phyloP scores from a whole-genome alignment of 1,140 invertebrate genomes.

The Mylabris phalerata region DNA sequence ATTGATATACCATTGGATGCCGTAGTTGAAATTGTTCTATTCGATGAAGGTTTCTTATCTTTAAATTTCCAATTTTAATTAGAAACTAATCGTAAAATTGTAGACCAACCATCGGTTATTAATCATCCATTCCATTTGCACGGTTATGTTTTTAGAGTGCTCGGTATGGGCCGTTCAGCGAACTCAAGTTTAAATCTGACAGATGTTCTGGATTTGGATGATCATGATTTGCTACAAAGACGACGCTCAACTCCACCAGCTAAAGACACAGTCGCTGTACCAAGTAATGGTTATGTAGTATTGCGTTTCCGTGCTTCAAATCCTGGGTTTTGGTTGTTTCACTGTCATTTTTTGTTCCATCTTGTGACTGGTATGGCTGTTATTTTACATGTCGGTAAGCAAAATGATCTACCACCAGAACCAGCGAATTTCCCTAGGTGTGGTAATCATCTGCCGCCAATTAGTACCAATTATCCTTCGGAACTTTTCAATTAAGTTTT shows the following conservation, averaged over 20 bases:
- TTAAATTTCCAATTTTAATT: neutral
- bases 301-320: slow-evolving; percentile 83
- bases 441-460: slow-evolving; percentile 73
- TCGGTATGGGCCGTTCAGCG: slow-evolving; percentile 81
- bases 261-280: slow-evolving; percentile 90
- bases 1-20: slow-evolving; percentile 71
- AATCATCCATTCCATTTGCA: slow-evolving; percentile 90
- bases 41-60: slow-evolving; percentile 65
- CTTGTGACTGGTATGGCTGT: slow-evolving; percentile 81
- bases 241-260: slow-evolving; percentile 76
- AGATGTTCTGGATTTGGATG: slow-evolving; percentile 76
- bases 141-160: slow-evolving; percentile 79
- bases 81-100: slow-evolving; percentile 9
- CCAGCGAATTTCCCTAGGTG: slow-evolving; percentile 77
- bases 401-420: slow-evolving; percentile 69
- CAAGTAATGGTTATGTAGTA: slow-evolving; percentile 90
- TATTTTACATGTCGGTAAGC: slow-evolving; percentile 74
- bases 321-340: slow-evolving; percentile 82
- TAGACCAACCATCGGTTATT: slow-evolving; percentile 79
- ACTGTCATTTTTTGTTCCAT: slow-evolving; percentile 83
- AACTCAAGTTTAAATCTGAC: slow-evolving; percentile 78
- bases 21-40: slow-evolving; percentile 71
- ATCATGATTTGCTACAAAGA: slow-evolving; percentile 72
- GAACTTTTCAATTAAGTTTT: no score
- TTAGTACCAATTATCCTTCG: slow-evolving; percentile 36